Evolutionary conservation across 2,888 invertebrate species (phyloP).

Genomic region (Apodemia zela): DNA sequence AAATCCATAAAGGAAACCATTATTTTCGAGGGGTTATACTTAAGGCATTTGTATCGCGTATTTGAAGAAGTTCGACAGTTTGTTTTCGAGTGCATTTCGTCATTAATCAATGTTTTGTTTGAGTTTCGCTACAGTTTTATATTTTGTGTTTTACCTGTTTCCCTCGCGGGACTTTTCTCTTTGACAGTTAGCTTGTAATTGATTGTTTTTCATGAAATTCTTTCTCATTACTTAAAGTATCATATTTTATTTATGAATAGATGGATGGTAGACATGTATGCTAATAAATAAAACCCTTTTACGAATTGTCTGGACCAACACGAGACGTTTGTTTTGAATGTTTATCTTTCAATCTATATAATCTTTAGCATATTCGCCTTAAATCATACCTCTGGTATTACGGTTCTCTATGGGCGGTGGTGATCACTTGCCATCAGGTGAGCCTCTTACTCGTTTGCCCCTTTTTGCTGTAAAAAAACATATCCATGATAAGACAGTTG

Average conservation of each 20-base stretch:
- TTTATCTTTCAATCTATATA: too few species aligned
- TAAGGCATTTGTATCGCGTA: conserved; percentile 75
- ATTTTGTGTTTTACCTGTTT: conserved; percentile 73
- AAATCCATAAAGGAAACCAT: conserved; percentile 69
- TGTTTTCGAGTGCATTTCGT: conserved; percentile 79
- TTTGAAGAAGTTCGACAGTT: conserved; percentile 81
- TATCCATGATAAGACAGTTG: too few species aligned
- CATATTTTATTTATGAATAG: conserved; percentile 26
- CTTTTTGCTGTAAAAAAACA: too few species aligned
- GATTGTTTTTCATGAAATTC: conserved; percentile 57
- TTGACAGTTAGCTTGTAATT: conserved; percentile 71
- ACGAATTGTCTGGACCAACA: too few species aligned
- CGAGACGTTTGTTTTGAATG: too few species aligned
- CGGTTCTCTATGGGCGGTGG: too few species aligned
- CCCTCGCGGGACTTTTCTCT: conserved; percentile 49
- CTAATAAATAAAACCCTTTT: too few species aligned
- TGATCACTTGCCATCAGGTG: too few species aligned
- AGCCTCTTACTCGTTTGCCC: too few species aligned
- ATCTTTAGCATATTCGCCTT: too few species aligned
- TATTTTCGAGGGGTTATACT: conserved; percentile 75
- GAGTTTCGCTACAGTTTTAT: conserved; percentile 54
- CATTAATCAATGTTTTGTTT: conserved; percentile 80
- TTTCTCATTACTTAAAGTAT: conserved; percentile 22
- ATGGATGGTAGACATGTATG: not conserved
- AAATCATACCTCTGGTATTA: too few species aligned